phyloP scores from a whole-genome alignment of 53 echinoderm and acorn worm genomes.

The Patiria pectinifera region DNA sequence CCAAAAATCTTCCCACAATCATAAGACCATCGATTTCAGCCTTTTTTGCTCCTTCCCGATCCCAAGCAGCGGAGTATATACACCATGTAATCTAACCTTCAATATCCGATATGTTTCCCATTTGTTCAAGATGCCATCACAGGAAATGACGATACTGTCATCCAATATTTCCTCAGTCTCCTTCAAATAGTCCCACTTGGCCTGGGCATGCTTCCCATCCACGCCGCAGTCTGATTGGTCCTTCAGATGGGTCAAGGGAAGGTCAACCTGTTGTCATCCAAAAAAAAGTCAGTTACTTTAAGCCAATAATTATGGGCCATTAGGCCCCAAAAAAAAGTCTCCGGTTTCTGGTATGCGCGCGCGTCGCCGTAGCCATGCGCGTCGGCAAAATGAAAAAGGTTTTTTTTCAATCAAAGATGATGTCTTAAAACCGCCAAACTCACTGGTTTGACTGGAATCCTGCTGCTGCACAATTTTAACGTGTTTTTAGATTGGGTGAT shows the following conservation, averaged over 20 bases:
- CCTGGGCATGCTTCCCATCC: not conserved
- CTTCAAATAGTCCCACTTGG: not conserved
- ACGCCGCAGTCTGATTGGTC: not conserved
- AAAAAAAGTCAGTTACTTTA: not conserved
- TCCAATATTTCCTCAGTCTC: not conserved
- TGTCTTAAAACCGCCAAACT: too few relatives aligned
- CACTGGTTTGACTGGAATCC: too few relatives aligned
- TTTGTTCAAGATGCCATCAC: constrained; percentile 35
- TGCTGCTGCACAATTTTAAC: too few relatives aligned
- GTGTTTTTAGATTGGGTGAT: too few relatives aligned
- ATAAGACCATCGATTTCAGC: too few relatives aligned
- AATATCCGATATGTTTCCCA: constrained; percentile 21
- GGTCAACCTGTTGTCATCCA: constrained; percentile 51
- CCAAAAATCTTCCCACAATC: too few relatives aligned
- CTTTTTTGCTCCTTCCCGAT: too few relatives aligned
- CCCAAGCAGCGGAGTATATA: not conserved
- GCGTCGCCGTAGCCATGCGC: too few relatives aligned
- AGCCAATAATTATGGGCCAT: not conserved
- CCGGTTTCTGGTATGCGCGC: too few relatives aligned
- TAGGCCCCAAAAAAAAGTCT: too few relatives aligned
- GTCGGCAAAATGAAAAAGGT: too few relatives aligned
- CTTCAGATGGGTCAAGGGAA: constrained; percentile 61
- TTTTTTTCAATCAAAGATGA: too few relatives aligned
- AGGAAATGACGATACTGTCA: constrained; percentile 2
- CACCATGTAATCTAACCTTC: not conserved